Evolutionary conservation across 2,113 vertebrate species (phyloP).

Genomic region (Zootoca vivipara): DNA sequence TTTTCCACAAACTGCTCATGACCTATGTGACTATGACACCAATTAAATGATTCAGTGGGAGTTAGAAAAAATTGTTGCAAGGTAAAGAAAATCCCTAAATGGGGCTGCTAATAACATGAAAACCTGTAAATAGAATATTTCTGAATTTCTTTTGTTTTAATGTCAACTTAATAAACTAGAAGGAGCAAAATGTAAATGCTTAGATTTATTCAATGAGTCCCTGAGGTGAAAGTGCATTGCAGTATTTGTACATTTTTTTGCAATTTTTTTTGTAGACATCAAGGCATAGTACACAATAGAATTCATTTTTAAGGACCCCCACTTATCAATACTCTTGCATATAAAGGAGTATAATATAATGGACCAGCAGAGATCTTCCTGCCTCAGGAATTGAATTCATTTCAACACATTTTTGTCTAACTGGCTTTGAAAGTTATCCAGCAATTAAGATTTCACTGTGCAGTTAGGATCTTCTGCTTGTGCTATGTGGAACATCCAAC

Average conservation of each 20-base stretch:
- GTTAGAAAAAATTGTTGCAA: neutral
- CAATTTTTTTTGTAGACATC: neutral
- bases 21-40: neutral
- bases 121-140: neutral
- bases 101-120: neutral
- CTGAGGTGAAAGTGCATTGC: neutral
- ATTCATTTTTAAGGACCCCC: neutral
- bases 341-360: neutral
- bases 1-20: neutral
- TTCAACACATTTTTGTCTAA: neutral
- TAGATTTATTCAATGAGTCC: neutral
- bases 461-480: neutral
- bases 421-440: neutral
- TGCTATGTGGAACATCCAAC: neutral
- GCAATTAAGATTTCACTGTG: neutral
- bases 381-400: neutral
- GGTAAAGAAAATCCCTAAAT: neutral
- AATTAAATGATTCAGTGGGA: conserved; percentile 13
- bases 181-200: neutral
- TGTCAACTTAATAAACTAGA: neutral
- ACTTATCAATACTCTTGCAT: neutral
- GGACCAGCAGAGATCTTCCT: neutral
- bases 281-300: neutral
- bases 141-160: neutral
- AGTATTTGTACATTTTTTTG: neutral